phyloP scores from a whole-genome alignment of 2,888 invertebrate genomes.

The Drosophila longiperda region DNA sequence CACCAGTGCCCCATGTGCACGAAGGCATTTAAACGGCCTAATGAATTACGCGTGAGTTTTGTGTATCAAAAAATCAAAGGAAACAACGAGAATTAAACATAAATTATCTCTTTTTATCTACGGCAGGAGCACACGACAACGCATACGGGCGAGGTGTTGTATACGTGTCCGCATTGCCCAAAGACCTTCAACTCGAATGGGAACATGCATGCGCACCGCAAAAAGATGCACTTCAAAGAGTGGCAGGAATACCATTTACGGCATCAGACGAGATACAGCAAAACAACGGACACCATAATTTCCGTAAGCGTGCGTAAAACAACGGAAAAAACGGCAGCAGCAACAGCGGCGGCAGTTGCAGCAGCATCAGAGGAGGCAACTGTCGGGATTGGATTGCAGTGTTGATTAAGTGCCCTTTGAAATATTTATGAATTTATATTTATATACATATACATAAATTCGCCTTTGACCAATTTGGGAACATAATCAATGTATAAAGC shows the following conservation, averaged over 20 bases:
- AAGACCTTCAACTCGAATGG: slow-evolving; percentile 82
- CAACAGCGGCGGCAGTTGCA: not conserved
- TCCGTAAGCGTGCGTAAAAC: slow-evolving; percentile 64
- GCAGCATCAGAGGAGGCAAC: not conserved
- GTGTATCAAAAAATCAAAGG: not conserved
- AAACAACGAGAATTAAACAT: not conserved
- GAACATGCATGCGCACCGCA: slow-evolving; percentile 82
- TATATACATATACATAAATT: slow-evolving; percentile 19
- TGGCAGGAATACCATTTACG: slow-evolving; percentile 75
- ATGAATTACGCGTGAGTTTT: slow-evolving; percentile 70
- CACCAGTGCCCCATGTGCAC: slow-evolving; percentile 83
- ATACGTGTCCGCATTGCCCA: slow-evolving; percentile 81
- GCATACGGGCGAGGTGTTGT: slow-evolving; percentile 79
- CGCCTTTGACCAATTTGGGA: slow-evolving; percentile 29
- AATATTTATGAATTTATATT: slow-evolving; percentile 14
- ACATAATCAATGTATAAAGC: slow-evolving; percentile 45
- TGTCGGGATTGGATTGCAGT: slow-evolving; percentile 10
- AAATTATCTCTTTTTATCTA: not conserved
- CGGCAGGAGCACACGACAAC: slow-evolving; percentile 82
- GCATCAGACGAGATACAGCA: slow-evolving; percentile 39
- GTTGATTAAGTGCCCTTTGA: slow-evolving; percentile 40
- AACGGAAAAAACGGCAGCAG: slow-evolving; percentile 37
- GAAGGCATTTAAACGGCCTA: slow-evolving; percentile 82
- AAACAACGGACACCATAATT: slow-evolving; percentile 55
- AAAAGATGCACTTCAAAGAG: slow-evolving; percentile 82